These are phyloP conservation scores for Pardosa pseudoannulata DNA, from an alignment of 2,888 invertebrate genomes.

Conservation along the genomic window DNA sequence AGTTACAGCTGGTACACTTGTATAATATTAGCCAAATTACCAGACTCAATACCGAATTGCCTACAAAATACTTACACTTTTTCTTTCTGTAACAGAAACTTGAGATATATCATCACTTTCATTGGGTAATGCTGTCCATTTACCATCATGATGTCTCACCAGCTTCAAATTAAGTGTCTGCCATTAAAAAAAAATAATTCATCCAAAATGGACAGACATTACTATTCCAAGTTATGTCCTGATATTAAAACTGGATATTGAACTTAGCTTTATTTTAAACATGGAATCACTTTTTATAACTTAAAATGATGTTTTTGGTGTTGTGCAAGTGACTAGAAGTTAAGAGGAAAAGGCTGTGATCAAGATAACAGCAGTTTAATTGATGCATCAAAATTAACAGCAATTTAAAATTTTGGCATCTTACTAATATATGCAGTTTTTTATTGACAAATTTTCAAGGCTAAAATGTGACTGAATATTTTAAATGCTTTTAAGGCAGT, in stretches of 20 bases:
- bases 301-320: constrained; percentile 67
- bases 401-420: not conserved
- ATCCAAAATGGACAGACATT: constrained; percentile 51
- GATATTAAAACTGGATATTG: not conserved
- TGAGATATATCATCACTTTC: constrained; percentile 61
- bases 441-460: not conserved
- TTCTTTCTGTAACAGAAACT: constrained; percentile 49
- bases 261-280: not conserved
- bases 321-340: constrained; percentile 47
- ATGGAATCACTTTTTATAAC: not conserved
- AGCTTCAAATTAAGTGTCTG: constrained; percentile 70
- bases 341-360: constrained; percentile 3
- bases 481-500: too few species aligned
- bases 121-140: constrained; percentile 63
- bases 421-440: not conserved
- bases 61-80: constrained; percentile 56
- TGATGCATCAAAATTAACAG: not conserved
- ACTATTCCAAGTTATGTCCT: constrained; percentile 2
- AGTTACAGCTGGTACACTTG: not conserved
- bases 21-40: not conserved
- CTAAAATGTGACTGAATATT: too few species aligned
- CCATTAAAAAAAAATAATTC: constrained; percentile 70
- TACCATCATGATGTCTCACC: constrained; percentile 65
- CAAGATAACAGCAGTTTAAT: not conserved
- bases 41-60: constrained; percentile 4